A percentile compares a stretch with the other conserved stretches of the same genome.
These are phyloP conservation scores for Urocolius indicus DNA, from an alignment of 2,113 vertebrate species.

Conservation along the genomic window DNA sequence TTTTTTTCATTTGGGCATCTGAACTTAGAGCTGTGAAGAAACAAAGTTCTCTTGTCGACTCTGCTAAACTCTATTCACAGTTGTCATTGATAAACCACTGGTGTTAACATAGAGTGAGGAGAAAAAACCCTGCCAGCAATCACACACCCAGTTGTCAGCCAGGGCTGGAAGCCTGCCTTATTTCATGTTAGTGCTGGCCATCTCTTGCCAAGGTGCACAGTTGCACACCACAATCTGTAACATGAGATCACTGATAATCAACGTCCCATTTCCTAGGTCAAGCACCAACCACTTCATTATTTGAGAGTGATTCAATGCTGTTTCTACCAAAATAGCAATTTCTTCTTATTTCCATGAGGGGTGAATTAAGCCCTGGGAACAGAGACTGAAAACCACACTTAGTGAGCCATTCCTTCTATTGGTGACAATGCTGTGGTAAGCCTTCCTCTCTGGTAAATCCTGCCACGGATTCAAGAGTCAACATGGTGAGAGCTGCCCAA, in stretches of 20 bases:
- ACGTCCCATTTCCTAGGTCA: background rate
- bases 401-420: background rate
- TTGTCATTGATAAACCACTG: accelerated
- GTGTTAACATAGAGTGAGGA: accelerated
- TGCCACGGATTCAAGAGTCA: background rate
- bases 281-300: background rate
- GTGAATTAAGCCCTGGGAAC: background rate
- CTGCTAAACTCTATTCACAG: background rate
- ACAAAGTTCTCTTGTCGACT: background rate
- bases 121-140: background rate
- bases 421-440: background rate
- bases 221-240: background rate
- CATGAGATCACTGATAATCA: background rate
- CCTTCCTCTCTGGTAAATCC: background rate
- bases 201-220: background rate
- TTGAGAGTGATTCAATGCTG: background rate
- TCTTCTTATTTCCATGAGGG: background rate
- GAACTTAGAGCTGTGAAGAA: background rate
- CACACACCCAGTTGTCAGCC: background rate
- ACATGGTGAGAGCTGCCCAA: background rate
- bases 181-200: background rate
- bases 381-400: background rate
- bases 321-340: background rate
- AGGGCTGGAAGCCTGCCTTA: background rate
- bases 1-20: background rate